Conservation (phyloP, 2,888 invertebrate species). For the Andrena hattorfiana region DNA sequence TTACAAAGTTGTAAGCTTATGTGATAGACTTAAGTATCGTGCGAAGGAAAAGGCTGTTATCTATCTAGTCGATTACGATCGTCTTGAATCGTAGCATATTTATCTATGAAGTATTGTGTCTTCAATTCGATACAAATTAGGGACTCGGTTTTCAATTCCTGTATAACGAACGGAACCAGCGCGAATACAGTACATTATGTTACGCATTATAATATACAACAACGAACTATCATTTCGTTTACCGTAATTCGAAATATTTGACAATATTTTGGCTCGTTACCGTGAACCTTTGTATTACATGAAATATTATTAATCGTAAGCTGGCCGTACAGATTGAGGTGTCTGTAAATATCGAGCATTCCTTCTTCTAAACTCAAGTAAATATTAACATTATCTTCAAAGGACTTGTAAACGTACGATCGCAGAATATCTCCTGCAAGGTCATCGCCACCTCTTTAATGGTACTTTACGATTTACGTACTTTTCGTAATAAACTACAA, state of each 20-base stretch:
- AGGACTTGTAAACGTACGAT: slow-evolving; percentile 1
- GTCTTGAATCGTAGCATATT: slow-evolving; percentile 19
- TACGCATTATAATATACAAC: slow-evolving; percentile 16
- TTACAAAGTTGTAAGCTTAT: slow-evolving; percentile 33
- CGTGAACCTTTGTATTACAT: not conserved
- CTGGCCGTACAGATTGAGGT: slow-evolving; percentile 31
- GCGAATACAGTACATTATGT: slow-evolving; percentile 8
- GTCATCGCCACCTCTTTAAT: not conserved
- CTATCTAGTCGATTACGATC: slow-evolving; percentile 20
- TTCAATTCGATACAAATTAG: not conserved
- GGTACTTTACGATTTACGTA: not conserved
- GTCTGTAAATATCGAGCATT: not conserved
- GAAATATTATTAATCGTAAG: slow-evolving; percentile 9
- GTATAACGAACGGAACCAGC: slow-evolving; percentile 7
- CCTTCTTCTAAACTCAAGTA: not conserved
- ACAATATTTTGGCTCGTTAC: slow-evolving; percentile 51
- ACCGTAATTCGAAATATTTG: slow-evolving; percentile 30
- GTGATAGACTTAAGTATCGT: slow-evolving; percentile 41
- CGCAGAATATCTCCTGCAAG: not conserved
- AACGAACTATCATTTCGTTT: slow-evolving; percentile 10
- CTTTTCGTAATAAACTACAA: not conserved
- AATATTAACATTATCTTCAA: slow-evolving; percentile 28
- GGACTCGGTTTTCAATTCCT: not conserved
- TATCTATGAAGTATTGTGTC: not conserved
- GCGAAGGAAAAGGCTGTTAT: slow-evolving; percentile 29